Base-by-base conservation (phyloP, 1,140 invertebrate genomes). In the Eueides isabella region DNA sequence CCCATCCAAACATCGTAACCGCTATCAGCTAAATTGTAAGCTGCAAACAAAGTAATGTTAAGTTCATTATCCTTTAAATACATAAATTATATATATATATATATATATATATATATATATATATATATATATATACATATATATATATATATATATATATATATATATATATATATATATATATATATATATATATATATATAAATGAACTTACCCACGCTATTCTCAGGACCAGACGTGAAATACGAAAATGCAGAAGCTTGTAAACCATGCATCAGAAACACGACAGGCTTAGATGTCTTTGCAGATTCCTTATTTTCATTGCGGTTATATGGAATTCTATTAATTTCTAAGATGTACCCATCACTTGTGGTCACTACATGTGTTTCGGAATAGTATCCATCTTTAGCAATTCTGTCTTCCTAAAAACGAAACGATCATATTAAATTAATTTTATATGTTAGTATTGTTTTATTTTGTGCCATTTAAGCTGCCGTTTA, bases 1-100 rank as follows among this genome's bases (percentile, higher is more conserved):
- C 95, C 96, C 83, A 97, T 79, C 96, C 96, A 97, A 1, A 97
- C 96, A 77, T 96, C 96, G 76, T 94, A 96, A 16, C 95, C 95
- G 62, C 88, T 88, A 80, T 98, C 96, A 1, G 95, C 96, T 71
- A 97, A 87, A 33, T 95, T 90, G 78, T 95, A 96, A 16, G 92
- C 95, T 95, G 83, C 3, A 89, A 78, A 55, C 19, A n/a, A 19
- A 4, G 9, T 2, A 9, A 38, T 38, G 14, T 35, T 35, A 14
- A 38, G 35, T n/a, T 44, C 12, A 38, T 12, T 14, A 3, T 38
- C 11, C 14, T 16, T 62, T 30, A 2, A 7, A 0, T 33, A 33
- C n/a, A n/a, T n/a, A n/a, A n/a, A n/a, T n/a, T n/a, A n/a, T n/a
- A n/a, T n/a, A n/a, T n/a, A n/a, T n/a, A n/a, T n/a, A n/a, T 35